Evolutionary conservation across 2,113 vertebrate species (phyloP).

Genomic region (Tonatia bakeri): DNA sequence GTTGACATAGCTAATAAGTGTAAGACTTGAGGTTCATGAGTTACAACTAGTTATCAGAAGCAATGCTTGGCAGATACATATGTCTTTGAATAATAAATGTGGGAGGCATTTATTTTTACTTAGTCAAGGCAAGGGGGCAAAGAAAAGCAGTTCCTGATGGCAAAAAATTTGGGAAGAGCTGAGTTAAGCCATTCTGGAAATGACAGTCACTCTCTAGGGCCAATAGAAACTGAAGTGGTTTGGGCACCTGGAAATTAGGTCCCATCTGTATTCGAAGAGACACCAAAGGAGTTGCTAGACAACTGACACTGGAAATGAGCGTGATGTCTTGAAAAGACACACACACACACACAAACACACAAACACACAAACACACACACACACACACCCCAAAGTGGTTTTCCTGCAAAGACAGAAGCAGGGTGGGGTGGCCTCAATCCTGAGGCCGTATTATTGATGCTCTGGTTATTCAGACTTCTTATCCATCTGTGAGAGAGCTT

Average conservation of each 20-base stretch:
- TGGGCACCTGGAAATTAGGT: not conserved
- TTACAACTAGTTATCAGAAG: not conserved
- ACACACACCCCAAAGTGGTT: not conserved
- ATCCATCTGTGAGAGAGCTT: not conserved
- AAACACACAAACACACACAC: not conserved
- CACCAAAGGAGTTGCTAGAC: not conserved
- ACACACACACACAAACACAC: not conserved
- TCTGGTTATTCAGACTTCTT: not conserved
- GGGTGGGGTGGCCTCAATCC: not conserved
- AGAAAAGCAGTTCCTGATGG: not conserved
- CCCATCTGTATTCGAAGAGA: not conserved
- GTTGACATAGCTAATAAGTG: not conserved
- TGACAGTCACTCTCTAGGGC: not conserved
- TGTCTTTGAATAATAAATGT: not conserved
- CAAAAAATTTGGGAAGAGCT: not conserved
- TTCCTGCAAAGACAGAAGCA: not conserved
- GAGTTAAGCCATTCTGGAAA: not conserved
- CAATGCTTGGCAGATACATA: not conserved
- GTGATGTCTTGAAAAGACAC: not conserved
- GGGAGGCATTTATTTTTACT: not conserved
- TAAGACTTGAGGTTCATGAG: not conserved
- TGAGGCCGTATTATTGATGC: not conserved
- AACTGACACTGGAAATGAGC: not conserved
- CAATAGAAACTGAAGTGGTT: not conserved
- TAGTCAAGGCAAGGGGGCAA: not conserved